phyloP scores from a whole-genome alignment of 2,113 vertebrate genomes.

The Anser brachyrhynchus region DNA sequence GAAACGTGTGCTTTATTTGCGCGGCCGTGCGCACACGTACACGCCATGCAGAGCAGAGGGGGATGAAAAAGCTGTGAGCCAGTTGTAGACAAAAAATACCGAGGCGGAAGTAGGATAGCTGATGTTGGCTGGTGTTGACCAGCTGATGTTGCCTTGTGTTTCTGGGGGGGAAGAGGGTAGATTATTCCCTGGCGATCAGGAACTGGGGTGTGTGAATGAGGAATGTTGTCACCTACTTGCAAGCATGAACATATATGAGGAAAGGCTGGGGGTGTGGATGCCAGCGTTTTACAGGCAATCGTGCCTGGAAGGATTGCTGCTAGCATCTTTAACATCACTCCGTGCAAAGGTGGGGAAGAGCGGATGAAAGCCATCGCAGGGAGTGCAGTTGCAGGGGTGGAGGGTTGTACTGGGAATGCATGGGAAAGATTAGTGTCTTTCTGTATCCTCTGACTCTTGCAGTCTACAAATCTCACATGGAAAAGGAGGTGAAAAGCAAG shows the following conservation, averaged over 20 bases:
- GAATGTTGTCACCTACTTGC: neutral
- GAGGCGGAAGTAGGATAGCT: neutral
- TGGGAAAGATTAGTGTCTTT: slow-evolving; percentile 1
- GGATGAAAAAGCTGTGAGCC: neutral
- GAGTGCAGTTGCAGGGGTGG: neutral
- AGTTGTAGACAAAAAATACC: neutral
- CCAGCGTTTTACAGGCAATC: neutral
- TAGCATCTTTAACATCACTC: neutral
- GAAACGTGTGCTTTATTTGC: neutral
- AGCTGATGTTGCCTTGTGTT: neutral
- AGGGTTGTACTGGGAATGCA: neutral
- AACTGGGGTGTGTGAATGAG: neutral
- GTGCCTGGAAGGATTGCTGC: neutral
- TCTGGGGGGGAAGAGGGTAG: neutral
- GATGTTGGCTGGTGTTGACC: neutral
- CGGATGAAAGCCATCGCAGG: slow-evolving; percentile 1
- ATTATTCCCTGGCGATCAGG: neutral
- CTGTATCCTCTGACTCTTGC: neutral
- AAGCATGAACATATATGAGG: neutral
- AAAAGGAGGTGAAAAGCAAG: neutral
- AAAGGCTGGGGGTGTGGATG: neutral
- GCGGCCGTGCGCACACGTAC: neutral
- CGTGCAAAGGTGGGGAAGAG: slow-evolving; percentile 24
- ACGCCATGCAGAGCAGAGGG: neutral
- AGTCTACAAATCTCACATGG: neutral